A percentile compares a stretch with the other conserved stretches of the same genome.
Evolutionary conservation across 1,140 invertebrate species (phyloP).

Genomic region (Aporrectodea caliginosa): DNA sequence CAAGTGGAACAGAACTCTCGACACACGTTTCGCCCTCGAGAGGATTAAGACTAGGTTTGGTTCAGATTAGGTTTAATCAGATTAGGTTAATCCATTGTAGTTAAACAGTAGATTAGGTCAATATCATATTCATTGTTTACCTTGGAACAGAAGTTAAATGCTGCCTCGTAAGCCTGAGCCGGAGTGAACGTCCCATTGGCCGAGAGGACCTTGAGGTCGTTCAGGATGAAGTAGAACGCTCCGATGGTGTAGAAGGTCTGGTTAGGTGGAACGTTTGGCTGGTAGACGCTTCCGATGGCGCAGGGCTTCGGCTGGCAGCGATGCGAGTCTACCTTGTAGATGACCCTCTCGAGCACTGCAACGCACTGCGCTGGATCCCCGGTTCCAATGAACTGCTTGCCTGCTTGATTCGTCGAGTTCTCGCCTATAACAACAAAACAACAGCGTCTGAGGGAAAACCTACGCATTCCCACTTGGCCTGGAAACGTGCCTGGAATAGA

Average conservation of each 20-base stretch:
- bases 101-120: too few relatives aligned
- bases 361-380: conserved; percentile 3
- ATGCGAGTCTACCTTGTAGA: conserved; percentile 16
- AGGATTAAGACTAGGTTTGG: too few relatives aligned
- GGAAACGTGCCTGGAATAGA: too few relatives aligned
- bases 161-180: neutral
- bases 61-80: too few relatives aligned
- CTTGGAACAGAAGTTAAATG: conserved; percentile 4
- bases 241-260: conserved; percentile 44
- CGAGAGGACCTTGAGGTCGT: conserved; percentile 37
- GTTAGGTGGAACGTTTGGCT: conserved; percentile 38
- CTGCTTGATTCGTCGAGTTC: neutral
- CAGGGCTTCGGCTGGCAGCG: conserved; percentile 48
- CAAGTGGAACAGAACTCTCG: too few relatives aligned
- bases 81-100: too few relatives aligned
- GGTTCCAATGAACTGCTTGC: conserved; percentile 11
- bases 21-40: too few relatives aligned
- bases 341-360: conserved; percentile 1
- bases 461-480: too few relatives aligned
- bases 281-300: conserved; percentile 45
- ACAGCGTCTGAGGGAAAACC: too few relatives aligned
- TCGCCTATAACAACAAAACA: too few relatives aligned
- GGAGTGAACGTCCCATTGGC: conserved; percentile 10
- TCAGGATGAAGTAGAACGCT: conserved; percentile 42
- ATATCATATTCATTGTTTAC: too few relatives aligned